Conservation (phyloP, 1,140 invertebrate species). For the Trissolcus basalis region DNA sequence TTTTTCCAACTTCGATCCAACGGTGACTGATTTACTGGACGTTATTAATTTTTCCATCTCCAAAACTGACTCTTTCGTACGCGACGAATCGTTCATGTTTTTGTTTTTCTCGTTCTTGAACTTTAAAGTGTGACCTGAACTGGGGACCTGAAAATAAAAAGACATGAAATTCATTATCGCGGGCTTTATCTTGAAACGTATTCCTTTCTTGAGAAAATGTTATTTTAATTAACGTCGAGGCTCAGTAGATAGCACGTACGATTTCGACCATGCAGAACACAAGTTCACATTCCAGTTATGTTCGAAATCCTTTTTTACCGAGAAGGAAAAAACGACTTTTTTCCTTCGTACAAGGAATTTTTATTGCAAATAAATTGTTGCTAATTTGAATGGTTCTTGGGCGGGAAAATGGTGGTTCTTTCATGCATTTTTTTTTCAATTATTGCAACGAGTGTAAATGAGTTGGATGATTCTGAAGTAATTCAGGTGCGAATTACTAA, state of each 20-base stretch:
- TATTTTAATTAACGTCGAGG: neutral
- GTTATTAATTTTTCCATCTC: neutral
- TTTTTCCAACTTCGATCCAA: neutral
- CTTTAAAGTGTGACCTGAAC: neutral
- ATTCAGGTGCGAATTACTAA: too few species aligned
- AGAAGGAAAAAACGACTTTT: too few species aligned
- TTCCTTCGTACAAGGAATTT: neutral
- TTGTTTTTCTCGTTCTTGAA: neutral
- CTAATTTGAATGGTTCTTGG: too few species aligned
- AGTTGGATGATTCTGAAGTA: too few species aligned
- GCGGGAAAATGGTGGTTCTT: too few species aligned
- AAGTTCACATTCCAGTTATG: too few species aligned
- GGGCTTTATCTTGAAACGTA: neutral
- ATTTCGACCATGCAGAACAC: conserved; percentile 3
- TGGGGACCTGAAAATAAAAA: neutral
- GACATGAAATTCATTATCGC: neutral
- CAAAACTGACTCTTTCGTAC: too few species aligned
- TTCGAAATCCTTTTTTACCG: too few species aligned
- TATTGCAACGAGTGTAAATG: neutral
- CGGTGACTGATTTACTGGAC: too few species aligned
- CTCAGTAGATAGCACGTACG: neutral
- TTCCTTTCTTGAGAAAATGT: neutral
- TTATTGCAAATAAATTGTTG: too few species aligned
- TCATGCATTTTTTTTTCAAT: neutral
- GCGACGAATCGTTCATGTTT: too few species aligned